phyloP scores from a whole-genome alignment of 2,888 invertebrate species.

The Diaphora mendica region DNA sequence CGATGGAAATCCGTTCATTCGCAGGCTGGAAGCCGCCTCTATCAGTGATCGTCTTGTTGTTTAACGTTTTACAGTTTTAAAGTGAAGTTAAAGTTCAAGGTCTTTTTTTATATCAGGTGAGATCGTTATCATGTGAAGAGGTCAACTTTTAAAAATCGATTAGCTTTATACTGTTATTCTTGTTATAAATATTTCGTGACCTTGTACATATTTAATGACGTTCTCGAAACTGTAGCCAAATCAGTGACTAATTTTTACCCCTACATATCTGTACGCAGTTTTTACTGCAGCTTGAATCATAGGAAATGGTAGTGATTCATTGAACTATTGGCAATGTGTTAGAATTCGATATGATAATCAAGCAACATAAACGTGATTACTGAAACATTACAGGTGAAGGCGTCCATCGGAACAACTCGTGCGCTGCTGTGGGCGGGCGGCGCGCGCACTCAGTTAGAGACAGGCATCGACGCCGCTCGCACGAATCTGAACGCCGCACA shows the following conservation, averaged over 20 bases:
- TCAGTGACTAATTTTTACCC: constrained; percentile 13
- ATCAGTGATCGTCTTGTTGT: constrained; percentile 55
- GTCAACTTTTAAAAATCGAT: background rate
- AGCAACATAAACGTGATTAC: constrained; percentile 57
- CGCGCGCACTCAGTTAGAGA: constrained; percentile 77
- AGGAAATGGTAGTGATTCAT: constrained; percentile 47
- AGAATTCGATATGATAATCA: constrained; percentile 54
- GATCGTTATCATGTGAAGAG: constrained; percentile 23
- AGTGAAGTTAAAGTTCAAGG: constrained; percentile 78
- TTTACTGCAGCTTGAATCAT: constrained; percentile 30
- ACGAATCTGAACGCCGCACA: constrained; percentile 84
- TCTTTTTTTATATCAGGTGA: constrained; percentile 64
- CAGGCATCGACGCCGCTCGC: constrained; percentile 83
- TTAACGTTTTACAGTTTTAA: constrained; percentile 51
- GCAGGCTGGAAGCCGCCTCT: constrained; percentile 61
- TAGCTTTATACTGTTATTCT: background rate
- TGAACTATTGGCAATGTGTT: constrained; percentile 33
- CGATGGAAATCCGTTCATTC: constrained; percentile 59
- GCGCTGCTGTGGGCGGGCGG: constrained; percentile 73
- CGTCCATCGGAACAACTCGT: constrained; percentile 55
- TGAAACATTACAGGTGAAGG: constrained; percentile 79
- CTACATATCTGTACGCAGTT: constrained; percentile 19
- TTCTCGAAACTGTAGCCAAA: background rate
- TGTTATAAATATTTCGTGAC: background rate
- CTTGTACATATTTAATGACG: background rate